These are phyloP conservation scores for Strix uralensis DNA, from an alignment of 2,113 vertebrate genomes.

Conservation along the genomic window DNA sequence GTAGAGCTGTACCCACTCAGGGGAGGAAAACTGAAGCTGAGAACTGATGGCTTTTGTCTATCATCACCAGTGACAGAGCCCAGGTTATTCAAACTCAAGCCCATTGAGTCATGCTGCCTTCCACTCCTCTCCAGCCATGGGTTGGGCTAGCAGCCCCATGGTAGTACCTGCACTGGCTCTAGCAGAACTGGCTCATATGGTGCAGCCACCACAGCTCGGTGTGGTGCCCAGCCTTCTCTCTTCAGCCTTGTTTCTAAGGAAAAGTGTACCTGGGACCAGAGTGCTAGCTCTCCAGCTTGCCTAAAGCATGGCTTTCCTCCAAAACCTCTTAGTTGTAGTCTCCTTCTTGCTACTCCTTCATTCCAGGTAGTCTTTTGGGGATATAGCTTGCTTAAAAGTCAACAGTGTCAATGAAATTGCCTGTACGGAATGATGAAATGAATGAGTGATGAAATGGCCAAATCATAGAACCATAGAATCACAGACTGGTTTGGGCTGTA, in stretches of 20 bases:
- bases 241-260: not conserved
- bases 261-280: not conserved
- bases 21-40: not conserved
- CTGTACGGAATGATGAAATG: too few species aligned
- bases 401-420: accelerated
- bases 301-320: not conserved
- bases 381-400: not conserved
- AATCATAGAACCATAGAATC: not conserved
- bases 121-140: not conserved
- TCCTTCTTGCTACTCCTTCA: not conserved
- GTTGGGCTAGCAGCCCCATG: accelerated
- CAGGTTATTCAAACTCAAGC: not conserved
- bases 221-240: not conserved
- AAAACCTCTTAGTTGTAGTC: not conserved
- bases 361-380: not conserved
- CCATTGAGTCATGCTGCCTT: not conserved
- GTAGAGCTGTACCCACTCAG: not conserved
- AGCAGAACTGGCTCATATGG: accelerated
- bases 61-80: not conserved
- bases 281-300: not conserved
- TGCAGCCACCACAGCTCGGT: not conserved
- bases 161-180: not conserved
- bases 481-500: not conserved
- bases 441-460: accelerated
- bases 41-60: not conserved